Conservation (phyloP, 2,888 invertebrate genomes). For the Pseudeuparius sepicola region DNA sequence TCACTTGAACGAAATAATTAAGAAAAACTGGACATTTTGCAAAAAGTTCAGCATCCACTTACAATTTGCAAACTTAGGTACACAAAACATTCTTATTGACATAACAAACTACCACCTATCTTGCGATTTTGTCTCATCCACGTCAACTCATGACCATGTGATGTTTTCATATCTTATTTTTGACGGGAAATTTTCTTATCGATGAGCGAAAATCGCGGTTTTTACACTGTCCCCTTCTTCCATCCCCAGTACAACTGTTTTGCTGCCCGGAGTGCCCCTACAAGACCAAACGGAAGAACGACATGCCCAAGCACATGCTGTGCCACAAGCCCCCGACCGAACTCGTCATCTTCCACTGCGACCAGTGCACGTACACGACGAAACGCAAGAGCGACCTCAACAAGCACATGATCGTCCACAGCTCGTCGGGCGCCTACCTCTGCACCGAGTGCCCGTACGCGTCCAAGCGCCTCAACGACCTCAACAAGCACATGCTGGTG, state of each 20-base stretch:
- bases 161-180: constrained; percentile 21
- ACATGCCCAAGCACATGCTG: constrained; percentile 26
- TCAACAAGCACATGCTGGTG: constrained; percentile 25
- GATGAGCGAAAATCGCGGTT: not conserved
- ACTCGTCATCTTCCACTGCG: constrained; percentile 19
- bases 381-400: constrained; percentile 24
- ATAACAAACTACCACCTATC: no score
- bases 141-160: no score
- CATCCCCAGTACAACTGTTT: constrained; percentile 18
- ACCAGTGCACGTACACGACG: constrained; percentile 22
- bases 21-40: no score
- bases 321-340: constrained; percentile 19
- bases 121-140: no score
- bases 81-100: no score
- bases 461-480: constrained; percentile 23
- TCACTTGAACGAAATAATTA: no score
- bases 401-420: constrained; percentile 23
- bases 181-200: no score
- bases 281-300: constrained; percentile 27
- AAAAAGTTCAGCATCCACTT: no score
- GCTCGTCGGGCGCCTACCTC: constrained; percentile 10
- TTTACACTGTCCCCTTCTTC: not conserved
- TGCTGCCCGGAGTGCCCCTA: constrained; percentile 25
- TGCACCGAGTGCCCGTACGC: constrained; percentile 24
- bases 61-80: no score